Percentiles rank a stretch among this genome's conserved stretches.
Conservation (phyloP, 2,888 invertebrate genomes). For the Norana najaformis region DNA sequence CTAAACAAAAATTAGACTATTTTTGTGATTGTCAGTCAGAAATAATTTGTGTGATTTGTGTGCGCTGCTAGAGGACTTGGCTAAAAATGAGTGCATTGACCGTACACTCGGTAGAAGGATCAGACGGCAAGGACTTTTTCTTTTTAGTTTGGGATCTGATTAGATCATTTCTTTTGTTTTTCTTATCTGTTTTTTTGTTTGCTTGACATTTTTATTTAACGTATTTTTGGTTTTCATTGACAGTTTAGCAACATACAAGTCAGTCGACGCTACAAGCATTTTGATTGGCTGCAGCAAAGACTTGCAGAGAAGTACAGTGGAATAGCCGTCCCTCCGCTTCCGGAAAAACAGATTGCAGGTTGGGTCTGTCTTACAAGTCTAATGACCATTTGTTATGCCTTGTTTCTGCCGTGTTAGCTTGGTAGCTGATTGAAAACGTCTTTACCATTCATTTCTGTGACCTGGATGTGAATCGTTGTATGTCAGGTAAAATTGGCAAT, state of each 20-base stretch:
- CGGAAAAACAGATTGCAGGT: constrained; percentile 93
- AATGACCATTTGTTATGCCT: background rate
- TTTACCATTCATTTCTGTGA: no score
- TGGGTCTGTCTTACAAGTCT: background rate
- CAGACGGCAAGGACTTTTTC: background rate
- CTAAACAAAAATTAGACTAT: background rate
- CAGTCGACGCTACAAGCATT: constrained; percentile 90
- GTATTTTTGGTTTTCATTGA: background rate
- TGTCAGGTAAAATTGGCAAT: no score
- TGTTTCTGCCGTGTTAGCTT: background rate
- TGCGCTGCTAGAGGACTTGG: background rate
- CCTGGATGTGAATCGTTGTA: no score
- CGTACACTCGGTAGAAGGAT: background rate
- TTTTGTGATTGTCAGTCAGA: background rate
- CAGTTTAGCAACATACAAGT: constrained; percentile 71
- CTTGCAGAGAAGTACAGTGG: constrained; percentile 90
- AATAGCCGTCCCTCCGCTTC: constrained; percentile 92
- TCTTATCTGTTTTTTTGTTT: background rate
- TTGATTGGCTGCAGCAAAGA: constrained; percentile 96
- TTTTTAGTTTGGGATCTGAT: background rate
- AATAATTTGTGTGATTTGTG: background rate
- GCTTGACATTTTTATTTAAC: background rate
- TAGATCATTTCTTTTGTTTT: background rate
- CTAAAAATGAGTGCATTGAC: background rate
- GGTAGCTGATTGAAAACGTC: background rate